phyloP scores from a whole-genome alignment of 2,888 invertebrate genomes.

The Diogma glabrata region DNA sequence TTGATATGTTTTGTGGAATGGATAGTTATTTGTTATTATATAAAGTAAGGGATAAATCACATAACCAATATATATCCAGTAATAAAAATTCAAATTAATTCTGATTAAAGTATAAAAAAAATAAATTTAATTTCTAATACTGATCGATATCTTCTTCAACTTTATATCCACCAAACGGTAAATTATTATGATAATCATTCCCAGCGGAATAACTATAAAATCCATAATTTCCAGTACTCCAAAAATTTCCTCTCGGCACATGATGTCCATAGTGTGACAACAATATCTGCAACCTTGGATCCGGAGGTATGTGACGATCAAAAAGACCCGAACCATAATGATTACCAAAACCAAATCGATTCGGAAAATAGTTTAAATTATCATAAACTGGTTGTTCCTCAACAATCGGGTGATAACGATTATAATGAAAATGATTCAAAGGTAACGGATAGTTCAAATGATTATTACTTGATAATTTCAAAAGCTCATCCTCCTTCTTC shows the following conservation, averaged over 20 bases:
- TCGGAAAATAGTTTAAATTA: not conserved
- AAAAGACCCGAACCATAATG: not conserved
- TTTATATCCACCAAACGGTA: conserved; percentile 17
- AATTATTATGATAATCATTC: conserved; percentile 19
- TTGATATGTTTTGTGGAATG: too few relatives aligned
- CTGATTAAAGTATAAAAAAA: not conserved
- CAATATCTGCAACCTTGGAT: conserved; percentile 13
- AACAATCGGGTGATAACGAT: not conserved
- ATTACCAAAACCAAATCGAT: not conserved
- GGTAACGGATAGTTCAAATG: not conserved
- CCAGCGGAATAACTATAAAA: conserved; percentile 16
- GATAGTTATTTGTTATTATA: too few relatives aligned
- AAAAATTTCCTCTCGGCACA: conserved; percentile 13
- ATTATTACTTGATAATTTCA: not conserved
- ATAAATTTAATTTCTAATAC: not conserved
- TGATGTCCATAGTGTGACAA: conserved; percentile 13
- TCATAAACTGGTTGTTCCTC: not conserved
- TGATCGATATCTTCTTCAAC: conserved; percentile 13
- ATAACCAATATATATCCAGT: too few relatives aligned
- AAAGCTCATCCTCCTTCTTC: too few relatives aligned
- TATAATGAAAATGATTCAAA: conserved; percentile 1
- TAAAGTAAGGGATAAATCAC: too few relatives aligned
- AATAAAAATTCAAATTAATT: too few relatives aligned
- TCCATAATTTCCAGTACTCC: conserved; percentile 14
- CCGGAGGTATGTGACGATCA: conserved; percentile 3